These are phyloP conservation scores for Oxycera nigricornis DNA, from an alignment of 2,888 invertebrate genomes.

Conservation along the genomic window DNA sequence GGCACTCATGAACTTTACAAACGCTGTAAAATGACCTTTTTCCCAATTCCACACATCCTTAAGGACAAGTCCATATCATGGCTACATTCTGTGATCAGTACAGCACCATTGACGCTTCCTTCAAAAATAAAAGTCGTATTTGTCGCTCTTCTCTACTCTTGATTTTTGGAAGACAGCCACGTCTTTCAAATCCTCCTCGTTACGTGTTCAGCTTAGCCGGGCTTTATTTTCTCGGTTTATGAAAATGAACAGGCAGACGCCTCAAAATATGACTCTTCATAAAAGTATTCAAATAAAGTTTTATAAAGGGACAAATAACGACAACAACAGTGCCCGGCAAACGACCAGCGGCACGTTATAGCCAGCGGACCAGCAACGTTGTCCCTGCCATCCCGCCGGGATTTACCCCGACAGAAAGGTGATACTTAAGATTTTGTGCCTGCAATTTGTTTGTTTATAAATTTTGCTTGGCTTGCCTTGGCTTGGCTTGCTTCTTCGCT, in stretches of 20 bases:
- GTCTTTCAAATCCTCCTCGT: no score
- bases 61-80: no score
- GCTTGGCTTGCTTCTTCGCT: no score
- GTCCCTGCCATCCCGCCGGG: not conserved
- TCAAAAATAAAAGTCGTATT: no score
- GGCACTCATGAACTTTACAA: not conserved
- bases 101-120: no score
- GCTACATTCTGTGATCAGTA: no score
- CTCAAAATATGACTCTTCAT: slow-evolving; percentile 3
- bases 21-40: not conserved
- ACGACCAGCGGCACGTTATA: no score
- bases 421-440: slow-evolving; percentile 11
- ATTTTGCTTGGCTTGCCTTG: slow-evolving; percentile 3
- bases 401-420: slow-evolving; percentile 11
- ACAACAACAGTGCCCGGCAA: not conserved
- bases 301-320: not conserved
- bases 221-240: not conserved
- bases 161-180: no score
- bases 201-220: no score
- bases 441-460: slow-evolving; percentile 30
- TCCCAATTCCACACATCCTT: not conserved
- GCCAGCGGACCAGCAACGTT: not conserved
- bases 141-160: no score
- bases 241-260: slow-evolving; percentile 1
- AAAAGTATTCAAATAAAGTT: slow-evolving; percentile 13